These are phyloP conservation scores for Gastracanthus pulcherrimus DNA, from an alignment of 2,888 invertebrate species.

Conservation along the genomic window DNA sequence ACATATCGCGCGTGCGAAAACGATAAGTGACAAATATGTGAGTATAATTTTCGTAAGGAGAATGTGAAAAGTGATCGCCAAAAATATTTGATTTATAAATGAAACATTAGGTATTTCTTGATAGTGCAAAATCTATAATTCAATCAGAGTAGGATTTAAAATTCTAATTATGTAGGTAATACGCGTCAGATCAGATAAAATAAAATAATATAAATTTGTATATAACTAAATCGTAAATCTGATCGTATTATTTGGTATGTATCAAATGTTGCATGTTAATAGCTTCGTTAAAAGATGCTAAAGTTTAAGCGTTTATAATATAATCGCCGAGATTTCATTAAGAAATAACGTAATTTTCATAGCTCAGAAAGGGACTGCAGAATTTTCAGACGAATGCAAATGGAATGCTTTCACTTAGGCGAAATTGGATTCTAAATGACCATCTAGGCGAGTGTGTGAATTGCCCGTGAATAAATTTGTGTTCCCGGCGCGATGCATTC, in stretches of 20 bases:
- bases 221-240: too few relatives aligned
- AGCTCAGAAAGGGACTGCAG: not conserved
- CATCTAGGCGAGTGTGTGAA: not conserved
- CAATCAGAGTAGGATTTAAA: not conserved
- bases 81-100: not conserved
- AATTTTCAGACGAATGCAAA: not conserved
- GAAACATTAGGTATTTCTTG: not conserved
- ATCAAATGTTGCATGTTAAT: not conserved
- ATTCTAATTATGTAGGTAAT: not conserved
- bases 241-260: too few relatives aligned
- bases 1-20: too few relatives aligned
- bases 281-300: not conserved
- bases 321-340: not conserved
- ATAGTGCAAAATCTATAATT: not conserved
- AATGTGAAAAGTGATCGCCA: not conserved
- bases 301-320: not conserved
- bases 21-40: too few relatives aligned
- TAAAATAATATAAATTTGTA: not conserved
- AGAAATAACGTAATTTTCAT: not conserved
- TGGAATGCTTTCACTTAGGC: slow-evolving; percentile 28
- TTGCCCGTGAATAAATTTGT: not conserved
- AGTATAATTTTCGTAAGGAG: too few relatives aligned
- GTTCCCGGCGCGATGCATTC: not conserved
- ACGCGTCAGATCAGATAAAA: not conserved
- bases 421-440: slow-evolving; percentile 34